Base-by-base conservation (phyloP, 2,888 invertebrate genomes). In the Cordilura impudica region DNA sequence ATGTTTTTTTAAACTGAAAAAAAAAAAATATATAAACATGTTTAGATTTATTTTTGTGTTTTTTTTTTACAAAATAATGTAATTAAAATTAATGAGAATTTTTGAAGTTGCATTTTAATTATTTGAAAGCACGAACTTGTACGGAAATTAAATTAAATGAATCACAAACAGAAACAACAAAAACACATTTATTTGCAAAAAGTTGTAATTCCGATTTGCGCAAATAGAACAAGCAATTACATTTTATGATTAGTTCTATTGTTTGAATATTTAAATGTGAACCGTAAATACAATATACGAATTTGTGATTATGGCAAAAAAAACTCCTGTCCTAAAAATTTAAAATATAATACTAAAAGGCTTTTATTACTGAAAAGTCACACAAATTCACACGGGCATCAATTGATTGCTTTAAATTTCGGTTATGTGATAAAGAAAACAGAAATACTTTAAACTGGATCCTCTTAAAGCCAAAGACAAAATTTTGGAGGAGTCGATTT, bases 21-120 rank as follows among this genome's bases (percentile, higher is more conserved):
- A 31, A 29, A 4, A 31, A 31, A 31, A 10, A 10, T 31, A 10
- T 10, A 31, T 29, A 10, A 6, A 31, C 10, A 31, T 31, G 8
- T 31, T 1, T 10, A 5, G 10, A 12, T 31, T 31, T 31, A 10
- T 8, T 31, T 10, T 31, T 31, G 31, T 2, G 31, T 31, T 31
- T 31, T 2, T 8, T 31, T 10, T 31, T 31, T 8, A 10, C 10
- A 29, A 29, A 4, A 29, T 66, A 45, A 58, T 67, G 53, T 61
- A 49, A 75, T 69, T 69, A 61, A 54, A 61, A 63, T 12, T 39
- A 63, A 75, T 56, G 49, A 35, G 16, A 8, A 69, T 19, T 56
- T 75, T 56, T 39, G 5, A 14, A 56, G 23, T 69, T 49, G 26
- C 49, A 21, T 39, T 69, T 49, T 69, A 75, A 75, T 75, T 56